These are phyloP conservation scores for Xylocopa sonorina DNA, from an alignment of 1,140 invertebrate species.

Conservation along the genomic window DNA sequence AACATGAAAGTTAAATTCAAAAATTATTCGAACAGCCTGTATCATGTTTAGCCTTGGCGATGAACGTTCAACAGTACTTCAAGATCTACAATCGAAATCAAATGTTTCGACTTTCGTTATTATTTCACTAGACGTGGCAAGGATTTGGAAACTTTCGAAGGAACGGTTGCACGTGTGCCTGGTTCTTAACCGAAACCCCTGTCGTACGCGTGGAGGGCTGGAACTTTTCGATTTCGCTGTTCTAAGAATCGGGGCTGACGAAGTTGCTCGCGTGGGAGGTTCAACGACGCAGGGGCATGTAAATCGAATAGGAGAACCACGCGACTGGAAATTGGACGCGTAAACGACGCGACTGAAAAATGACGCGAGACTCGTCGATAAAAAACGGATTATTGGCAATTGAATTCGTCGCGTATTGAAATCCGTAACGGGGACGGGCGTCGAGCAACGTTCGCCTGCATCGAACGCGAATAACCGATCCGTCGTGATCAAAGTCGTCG, in stretches of 20 bases:
- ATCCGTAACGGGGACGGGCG: slow-evolving; percentile 58
- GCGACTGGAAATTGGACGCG: slow-evolving; percentile 15
- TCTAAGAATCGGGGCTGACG: neutral
- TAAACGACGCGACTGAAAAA: neutral
- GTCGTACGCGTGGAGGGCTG: no score
- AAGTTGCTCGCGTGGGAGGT: neutral
- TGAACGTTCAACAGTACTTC: no score
- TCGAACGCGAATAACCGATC: neutral
- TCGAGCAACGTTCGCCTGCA: neutral
- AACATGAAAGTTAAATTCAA: no score
- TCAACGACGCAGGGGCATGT: neutral
- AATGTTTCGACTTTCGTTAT: no score
- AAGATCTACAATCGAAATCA: no score
- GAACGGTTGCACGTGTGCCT: no score
- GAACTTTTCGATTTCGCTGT: slow-evolving; percentile 3
- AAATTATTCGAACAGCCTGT: no score
- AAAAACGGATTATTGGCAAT: slow-evolving; percentile 57
- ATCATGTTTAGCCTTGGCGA: no score
- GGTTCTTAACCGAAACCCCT: neutral
- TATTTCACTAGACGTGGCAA: no score
- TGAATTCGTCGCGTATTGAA: slow-evolving; percentile 55
- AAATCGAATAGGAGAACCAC: neutral
- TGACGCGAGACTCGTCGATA: slow-evolving; percentile 43
- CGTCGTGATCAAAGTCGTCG: slow-evolving; percentile 6
- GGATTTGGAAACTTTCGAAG: no score